Evolutionary conservation across 1,140 invertebrate genomes (phyloP).

Genomic region (Dinoponera quadriceps): DNA sequence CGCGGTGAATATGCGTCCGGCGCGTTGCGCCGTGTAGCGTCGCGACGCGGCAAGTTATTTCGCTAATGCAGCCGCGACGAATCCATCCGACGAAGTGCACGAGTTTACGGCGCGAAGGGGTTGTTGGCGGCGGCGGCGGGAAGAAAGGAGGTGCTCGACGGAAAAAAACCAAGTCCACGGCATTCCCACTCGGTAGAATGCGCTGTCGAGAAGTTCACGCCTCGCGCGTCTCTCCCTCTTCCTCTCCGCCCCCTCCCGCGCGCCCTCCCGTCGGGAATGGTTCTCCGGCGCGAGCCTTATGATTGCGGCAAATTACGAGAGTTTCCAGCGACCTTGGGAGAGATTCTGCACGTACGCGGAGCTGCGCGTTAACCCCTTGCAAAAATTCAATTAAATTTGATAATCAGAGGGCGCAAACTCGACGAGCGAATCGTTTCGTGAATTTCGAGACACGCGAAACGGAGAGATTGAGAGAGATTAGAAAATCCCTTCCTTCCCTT

Average conservation of each 20-base stretch:
- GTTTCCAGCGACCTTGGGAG: neutral
- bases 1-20: constrained; percentile 56
- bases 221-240: constrained; percentile 45
- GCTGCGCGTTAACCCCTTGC: neutral
- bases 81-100: constrained; percentile 64
- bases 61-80: constrained; percentile 67
- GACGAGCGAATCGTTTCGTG: neutral
- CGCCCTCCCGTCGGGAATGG: constrained; percentile 62
- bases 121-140: constrained; percentile 6
- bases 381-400: constrained; percentile 14
- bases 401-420: neutral
- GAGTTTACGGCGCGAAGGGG: constrained; percentile 43
- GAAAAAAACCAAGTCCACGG: constrained; percentile 18
- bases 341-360: neutral
- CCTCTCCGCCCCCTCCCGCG: constrained; percentile 47
- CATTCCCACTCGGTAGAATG: constrained; percentile 44
- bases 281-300: constrained; percentile 17
- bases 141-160: constrained; percentile 49
- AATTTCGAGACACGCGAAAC: neutral
- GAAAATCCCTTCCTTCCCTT: too few species aligned
- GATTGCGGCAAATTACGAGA: constrained; percentile 44
- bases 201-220: constrained; percentile 60
- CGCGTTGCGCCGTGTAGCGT: constrained; percentile 11
- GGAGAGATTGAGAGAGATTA: too few species aligned
- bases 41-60: constrained; percentile 64